phyloP scores from a whole-genome alignment of 2,888 invertebrate species.

The Nezara viridula region DNA sequence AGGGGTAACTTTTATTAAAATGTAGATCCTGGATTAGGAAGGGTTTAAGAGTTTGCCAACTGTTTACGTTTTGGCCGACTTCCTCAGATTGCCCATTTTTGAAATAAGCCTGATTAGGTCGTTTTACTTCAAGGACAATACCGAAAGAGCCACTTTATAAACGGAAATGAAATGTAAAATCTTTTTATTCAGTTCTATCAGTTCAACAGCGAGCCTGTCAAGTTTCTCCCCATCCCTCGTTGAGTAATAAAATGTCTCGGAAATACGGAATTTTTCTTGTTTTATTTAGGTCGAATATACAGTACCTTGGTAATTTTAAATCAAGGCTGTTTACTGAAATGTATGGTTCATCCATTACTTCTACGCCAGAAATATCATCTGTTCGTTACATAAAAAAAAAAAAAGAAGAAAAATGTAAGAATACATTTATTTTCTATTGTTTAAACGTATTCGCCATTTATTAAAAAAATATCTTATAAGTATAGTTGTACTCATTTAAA shows the following conservation, averaged over 20 bases:
- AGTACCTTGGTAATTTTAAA: background rate
- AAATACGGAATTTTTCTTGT: background rate
- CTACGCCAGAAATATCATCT: no score
- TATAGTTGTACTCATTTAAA: no score
- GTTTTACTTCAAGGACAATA: background rate
- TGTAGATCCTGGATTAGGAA: conserved; percentile 43
- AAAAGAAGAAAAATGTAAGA: no score
- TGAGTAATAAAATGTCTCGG: background rate
- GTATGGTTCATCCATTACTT: no score
- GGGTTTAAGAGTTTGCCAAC: conserved; percentile 38
- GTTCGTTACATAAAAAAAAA: no score
- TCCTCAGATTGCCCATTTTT: background rate
- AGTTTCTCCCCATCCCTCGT: background rate
- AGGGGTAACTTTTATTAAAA: conserved; percentile 45
- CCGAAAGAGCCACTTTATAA: background rate
- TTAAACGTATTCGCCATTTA: no score
- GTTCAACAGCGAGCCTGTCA: background rate
- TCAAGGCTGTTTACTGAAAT: background rate
- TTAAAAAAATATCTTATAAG: no score
- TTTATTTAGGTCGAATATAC: background rate
- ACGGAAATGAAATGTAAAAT: conserved; percentile 36
- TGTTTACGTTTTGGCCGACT: conserved; percentile 13
- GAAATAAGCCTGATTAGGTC: conserved; percentile 27
- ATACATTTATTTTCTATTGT: no score
- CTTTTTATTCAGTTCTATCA: conserved; percentile 1